Base-by-base conservation (phyloP, 2,888 invertebrate genomes). In the Erynnis tages region DNA sequence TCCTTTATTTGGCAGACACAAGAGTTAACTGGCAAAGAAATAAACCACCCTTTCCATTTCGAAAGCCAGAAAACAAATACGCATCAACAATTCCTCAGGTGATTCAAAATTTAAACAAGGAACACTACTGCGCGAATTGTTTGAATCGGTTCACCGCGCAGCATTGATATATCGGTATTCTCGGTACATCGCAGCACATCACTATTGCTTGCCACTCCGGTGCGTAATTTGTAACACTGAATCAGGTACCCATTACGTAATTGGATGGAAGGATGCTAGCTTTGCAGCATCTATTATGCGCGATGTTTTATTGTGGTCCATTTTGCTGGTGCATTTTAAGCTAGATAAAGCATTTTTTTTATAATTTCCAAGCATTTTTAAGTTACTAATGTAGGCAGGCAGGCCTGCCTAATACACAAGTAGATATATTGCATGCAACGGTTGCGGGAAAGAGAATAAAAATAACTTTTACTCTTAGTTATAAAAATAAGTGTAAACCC, bases 11-110 rank as follows among this genome's bases (percentile, higher is more conserved):
- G n/a, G n/a, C n/a, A n/a, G n/a, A n/a, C n/a, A n/a, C n/a, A n/a
- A n/a, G n/a, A n/a, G n/a, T n/a, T 32, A 14, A 32, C 14, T 32
- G 32, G 14, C 5, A 6, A 8, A 32, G 13, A 32, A 32, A 32
- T 32, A 7, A 13, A 10, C 32, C 32, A 14, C 13, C 14, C 32
- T 14, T 4, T 14, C 32, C 7, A 32, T 30, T 6, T 5, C 30
- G 13, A 40, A 25, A 14, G 27, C 41, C 10, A n/a, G 16, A 17
- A 13, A 43, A 43, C 19, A 43, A 30, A 43, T 43, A 30, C 30
- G 17, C 19, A 16, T 23, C 58, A 55, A 68, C 66, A 66, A 66
- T 56, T 65, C 62, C 59, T 60, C 53, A 56, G 64, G 60, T 57
- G 59, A 14, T 8, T 14, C 32, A 14, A 14, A 56, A 59, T 62